These are phyloP conservation scores for Philonicus albiceps DNA, from an alignment of 2,888 invertebrate genomes.

Conservation along the genomic window DNA sequence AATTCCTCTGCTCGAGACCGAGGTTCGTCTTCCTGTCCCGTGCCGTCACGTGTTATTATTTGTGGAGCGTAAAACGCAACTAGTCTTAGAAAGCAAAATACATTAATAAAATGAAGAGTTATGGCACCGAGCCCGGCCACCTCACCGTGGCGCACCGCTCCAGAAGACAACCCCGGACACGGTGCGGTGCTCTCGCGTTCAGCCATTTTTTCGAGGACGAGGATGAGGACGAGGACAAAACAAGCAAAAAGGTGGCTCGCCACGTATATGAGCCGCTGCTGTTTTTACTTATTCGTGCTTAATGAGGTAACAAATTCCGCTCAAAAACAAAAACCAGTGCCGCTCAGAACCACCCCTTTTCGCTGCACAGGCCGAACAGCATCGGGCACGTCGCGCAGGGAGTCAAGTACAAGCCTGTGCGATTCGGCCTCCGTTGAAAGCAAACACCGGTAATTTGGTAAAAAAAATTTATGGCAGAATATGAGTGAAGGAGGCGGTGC, in stretches of 20 bases:
- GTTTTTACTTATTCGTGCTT: conserved; percentile 30
- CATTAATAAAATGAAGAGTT: conserved; percentile 22
- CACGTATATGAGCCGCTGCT: conserved; percentile 19
- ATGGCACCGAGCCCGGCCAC: neutral
- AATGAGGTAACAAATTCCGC: conserved; percentile 36
- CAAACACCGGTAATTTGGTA: conserved; percentile 28
- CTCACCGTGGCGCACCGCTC: too few species aligned
- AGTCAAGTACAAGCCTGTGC: neutral
- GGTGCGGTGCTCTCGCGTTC: neutral
- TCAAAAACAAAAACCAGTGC: conserved; percentile 13
- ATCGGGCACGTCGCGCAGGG: neutral
- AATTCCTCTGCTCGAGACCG: neutral
- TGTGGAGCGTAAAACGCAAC: conserved; percentile 27
- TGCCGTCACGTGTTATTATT: conserved; percentile 25
- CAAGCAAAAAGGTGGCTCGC: conserved; percentile 18
- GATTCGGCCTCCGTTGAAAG: neutral
- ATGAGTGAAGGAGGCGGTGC: conserved; percentile 15
- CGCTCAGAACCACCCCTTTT: conserved; percentile 7
- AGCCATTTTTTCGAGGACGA: neutral
- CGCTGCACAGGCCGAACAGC: neutral
- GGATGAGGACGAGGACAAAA: neutral
- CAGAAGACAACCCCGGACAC: too few species aligned
- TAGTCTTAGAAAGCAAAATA: conserved; percentile 4
- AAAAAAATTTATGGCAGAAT: conserved; percentile 15
- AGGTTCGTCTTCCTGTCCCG: neutral